Evolutionary conservation across 2,113 vertebrate genomes (phyloP), one percentile per base, ranked within the genome.

Genomic region (Gavialis gangeticus): DNA sequence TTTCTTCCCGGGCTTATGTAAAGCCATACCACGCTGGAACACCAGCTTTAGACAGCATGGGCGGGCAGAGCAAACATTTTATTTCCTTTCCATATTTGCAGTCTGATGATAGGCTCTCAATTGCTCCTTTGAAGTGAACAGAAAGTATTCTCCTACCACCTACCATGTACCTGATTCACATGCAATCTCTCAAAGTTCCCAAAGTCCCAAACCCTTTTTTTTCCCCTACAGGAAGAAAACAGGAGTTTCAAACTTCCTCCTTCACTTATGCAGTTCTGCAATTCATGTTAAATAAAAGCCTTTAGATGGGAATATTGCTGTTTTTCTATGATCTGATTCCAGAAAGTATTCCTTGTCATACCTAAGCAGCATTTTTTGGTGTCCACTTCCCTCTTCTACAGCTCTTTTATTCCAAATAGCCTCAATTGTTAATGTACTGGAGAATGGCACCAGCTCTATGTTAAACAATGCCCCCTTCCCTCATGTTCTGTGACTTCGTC

Each of bases 21-120:
- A 85, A 95, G 28, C 66, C 66, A 12, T 30, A 75, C 75, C 1
- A 7, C 66, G 84, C 80, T 8, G 1, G 94, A 92, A 82, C 83
- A 96, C 58, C 62, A 82, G 59, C 89, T 88, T 66, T 25, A 37
- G 18, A 6, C 6, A 56, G 9, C 8, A 15, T 9, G 1, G 12
- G 90, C 37, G 77, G 60, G 75, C 77, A 91, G 79, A 96, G 76
- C 37, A 88, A 89, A 85, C 85, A 55, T 93, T 95, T 27, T 96
- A 75, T 94, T 95, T 95, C 87, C 78, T 63, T 73, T 89, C 75
- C 80, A 30, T 77, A 58, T 95, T 84, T 96, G 78, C 57, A 90
- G 96, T 94, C 69, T 67, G 76, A 94, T 89, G 96, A 93, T 13
- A 92, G 75, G 81, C 90, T 85, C 93, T 97, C 92, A 88, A 82